Conservation (phyloP, 2,888 invertebrate genomes). For the Andrena bicolor region DNA sequence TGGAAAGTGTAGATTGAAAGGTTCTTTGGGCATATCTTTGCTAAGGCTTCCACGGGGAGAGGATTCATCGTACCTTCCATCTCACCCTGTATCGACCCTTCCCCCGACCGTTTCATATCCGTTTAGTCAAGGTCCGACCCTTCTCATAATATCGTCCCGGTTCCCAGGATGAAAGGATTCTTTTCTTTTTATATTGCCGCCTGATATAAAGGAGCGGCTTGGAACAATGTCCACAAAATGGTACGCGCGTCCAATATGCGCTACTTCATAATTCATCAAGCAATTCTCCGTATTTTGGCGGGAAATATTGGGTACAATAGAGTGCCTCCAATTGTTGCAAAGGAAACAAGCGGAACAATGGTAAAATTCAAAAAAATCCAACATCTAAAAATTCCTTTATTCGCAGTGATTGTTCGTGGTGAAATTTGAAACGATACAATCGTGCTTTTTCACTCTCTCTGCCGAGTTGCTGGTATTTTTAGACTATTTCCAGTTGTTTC, state of each 20-base stretch:
- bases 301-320: too few species aligned
- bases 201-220: background rate
- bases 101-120: conserved; percentile 29
- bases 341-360: too few species aligned
- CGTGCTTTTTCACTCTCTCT: too few species aligned
- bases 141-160: conserved; percentile 28
- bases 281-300: background rate
- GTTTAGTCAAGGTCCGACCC: conserved; percentile 43
- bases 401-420: too few species aligned
- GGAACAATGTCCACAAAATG: conserved; percentile 22
- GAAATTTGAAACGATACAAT: too few species aligned
- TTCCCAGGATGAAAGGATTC: conserved; percentile 3
- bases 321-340: too few species aligned
- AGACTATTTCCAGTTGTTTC: too few species aligned
- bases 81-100: conserved; percentile 36
- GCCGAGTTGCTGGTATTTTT: too few species aligned
- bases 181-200: conserved; percentile 24
- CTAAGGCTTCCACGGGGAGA: conserved; percentile 45
- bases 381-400: too few species aligned
- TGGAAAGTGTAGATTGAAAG: conserved; percentile 64
- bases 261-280: conserved; percentile 4
- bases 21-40: conserved; percentile 52
- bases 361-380: too few species aligned
- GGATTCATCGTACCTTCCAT: conserved; percentile 61
- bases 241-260: conserved; percentile 33